A percentile compares a stretch with the other conserved stretches of the same genome.
Evolutionary conservation across 2,113 vertebrate species (phyloP).

Genomic region (Myiozetetes cayanensis): DNA sequence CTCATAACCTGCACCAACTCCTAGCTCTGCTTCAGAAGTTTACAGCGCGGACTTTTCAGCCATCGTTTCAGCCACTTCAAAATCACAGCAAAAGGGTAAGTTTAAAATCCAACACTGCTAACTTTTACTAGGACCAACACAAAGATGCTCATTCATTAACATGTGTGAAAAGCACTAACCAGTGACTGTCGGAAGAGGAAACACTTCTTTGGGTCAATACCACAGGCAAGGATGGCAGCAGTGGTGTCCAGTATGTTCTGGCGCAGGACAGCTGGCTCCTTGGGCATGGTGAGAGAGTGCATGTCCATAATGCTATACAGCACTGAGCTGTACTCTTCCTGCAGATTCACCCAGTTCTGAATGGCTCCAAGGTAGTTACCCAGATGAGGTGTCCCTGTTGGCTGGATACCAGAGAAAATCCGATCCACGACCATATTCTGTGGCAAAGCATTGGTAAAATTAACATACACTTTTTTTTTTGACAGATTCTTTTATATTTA

Average conservation of each 20-base stretch:
- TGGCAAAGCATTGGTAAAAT: conserved; percentile 11
- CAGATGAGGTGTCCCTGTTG: conserved; percentile 89
- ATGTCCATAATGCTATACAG: conserved; percentile 94
- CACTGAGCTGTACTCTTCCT: conserved; percentile 77
- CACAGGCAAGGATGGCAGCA: conserved; percentile 90
- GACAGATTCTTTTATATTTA: not conserved
- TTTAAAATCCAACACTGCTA: not conserved
- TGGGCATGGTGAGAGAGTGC: conserved; percentile 89
- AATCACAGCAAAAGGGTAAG: not conserved
- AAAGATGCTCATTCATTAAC: not conserved
- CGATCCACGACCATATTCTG: conserved; percentile 61
- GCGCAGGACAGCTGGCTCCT: conserved; percentile 79
- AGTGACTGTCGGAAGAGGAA: conserved; percentile 94
- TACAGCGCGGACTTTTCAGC: not conserved
- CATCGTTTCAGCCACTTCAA: not conserved
- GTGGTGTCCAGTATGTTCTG: conserved; percentile 87
- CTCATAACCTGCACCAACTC: not conserved
- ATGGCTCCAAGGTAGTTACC: conserved; percentile 97
- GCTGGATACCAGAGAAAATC: conserved; percentile 95
- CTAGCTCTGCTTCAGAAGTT: not conserved
- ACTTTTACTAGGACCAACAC: not conserved
- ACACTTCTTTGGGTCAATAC: conserved; percentile 85
- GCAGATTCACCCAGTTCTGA: conserved; percentile 89
- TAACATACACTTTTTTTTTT: not conserved
- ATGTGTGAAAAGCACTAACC: conserved; percentile 71